Percentiles rank a stretch among this genome's conserved stretches.
Conservation (phyloP, 1,140 invertebrate species). For the Drosophila nikananu region DNA sequence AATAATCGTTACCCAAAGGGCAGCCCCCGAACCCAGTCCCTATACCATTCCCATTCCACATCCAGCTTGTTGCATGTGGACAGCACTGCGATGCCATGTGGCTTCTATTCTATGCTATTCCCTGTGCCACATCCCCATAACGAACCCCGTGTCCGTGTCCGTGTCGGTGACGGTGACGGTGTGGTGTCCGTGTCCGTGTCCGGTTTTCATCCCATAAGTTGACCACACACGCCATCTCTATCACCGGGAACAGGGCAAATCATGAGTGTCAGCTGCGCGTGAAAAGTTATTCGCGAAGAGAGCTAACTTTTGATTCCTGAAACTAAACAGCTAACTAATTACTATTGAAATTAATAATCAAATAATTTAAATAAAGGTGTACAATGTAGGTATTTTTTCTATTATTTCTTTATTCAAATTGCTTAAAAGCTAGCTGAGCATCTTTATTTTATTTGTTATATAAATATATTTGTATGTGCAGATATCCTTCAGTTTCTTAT, state of each 20-base stretch:
- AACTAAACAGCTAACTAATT: not conserved
- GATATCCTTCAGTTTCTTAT: not conserved
- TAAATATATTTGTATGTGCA: not conserved
- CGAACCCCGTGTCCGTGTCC: not conserved
- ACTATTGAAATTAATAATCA: not conserved
- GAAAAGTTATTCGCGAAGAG: slow-evolving; percentile 10
- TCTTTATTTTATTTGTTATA: not conserved
- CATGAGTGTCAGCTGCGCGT: slow-evolving; percentile 35
- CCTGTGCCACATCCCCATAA: slow-evolving; percentile 6
- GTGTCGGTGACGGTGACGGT: slow-evolving; percentile 32
- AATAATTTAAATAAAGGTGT: not conserved
- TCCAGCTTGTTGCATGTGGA: slow-evolving; percentile 59
- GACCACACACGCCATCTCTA: slow-evolving; percentile 35
- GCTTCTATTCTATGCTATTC: slow-evolving; percentile 13
- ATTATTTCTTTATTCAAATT: too few species aligned
- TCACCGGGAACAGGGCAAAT: slow-evolving; percentile 12
- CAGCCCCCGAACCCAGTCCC: slow-evolving; percentile 12
- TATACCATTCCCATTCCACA: not conserved
- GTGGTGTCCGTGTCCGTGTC: slow-evolving; percentile 22
- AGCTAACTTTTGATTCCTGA: not conserved
- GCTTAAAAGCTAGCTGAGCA: not conserved
- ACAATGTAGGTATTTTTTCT: too few species aligned
- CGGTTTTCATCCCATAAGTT: slow-evolving; percentile 29
- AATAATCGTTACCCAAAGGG: slow-evolving; percentile 73
- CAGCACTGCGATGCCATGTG: slow-evolving; percentile 32